Base-by-base conservation (phyloP, 2,113 vertebrate genomes). In the Pandion haliaetus region DNA sequence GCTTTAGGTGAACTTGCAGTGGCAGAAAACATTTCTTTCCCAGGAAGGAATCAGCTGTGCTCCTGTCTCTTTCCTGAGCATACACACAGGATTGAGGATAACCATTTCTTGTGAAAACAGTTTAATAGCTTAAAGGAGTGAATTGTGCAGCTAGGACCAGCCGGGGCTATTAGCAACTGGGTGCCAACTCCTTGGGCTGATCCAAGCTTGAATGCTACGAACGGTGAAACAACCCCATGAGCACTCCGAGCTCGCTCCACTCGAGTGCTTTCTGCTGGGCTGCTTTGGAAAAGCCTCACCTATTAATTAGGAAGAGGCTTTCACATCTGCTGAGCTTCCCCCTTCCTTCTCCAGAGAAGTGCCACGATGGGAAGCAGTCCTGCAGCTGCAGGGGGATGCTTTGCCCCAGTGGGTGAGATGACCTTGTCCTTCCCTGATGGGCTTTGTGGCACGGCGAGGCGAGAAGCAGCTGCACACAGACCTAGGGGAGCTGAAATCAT, bases 171-270 rank as follows among this genome's bases (percentile, higher is more conserved):
- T 26, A 94, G 70, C 47, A 95, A 16, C 2, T 57, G 52, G 52
- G 36, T 79, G 61, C 28, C 57, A 89, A 6, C 44, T 79, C 73
- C 61, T 79, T 72, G 52, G 38, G 49, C 49, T 93, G 77, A 74
- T 57, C 78, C 88, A 59, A 58, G 54, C 59, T 40, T 24, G 44
- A 67, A 47, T 34, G 50, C 14, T 29, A 34, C 0, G 0, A 73
- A 32, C 0, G 2, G 79, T 40, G 44, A 42, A 88, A 65, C 31
- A 59, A 47, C 17, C 7, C 23, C 0, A 0, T 3, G 23, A 73
- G 54, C 3, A 1, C 40, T 36, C 25, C 0, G 0, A 61, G 45
- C 67, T 72, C 0, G 0, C 59, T 94, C 58, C 0, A 5, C 63
- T 93, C 1, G 1, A 90, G 59, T 52, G 80, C 44, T 62, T 95